Evolutionary conservation across 2,113 vertebrate species (phyloP), one percentile per base, ranked within the genome.

Genomic region (Eira barbara): DNA sequence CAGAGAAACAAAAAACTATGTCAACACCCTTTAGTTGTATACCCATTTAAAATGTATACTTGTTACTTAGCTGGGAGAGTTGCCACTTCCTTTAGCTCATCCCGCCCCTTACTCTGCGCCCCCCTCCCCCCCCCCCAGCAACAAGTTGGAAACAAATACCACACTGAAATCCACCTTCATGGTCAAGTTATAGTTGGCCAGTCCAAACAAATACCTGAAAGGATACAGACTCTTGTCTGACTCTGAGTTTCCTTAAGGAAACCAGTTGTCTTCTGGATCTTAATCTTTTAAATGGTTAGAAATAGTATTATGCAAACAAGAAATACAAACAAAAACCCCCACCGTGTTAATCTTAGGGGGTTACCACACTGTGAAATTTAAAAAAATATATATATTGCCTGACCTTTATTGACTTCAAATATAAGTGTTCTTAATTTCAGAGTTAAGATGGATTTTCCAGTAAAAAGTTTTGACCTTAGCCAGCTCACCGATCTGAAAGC

Each of bases 81-180:
- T 92, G 71, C 9, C 7, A 45, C 6, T 69, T 45, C 55, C 5
- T 86, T 80, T 87, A 36, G 25, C 20, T 57, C 23, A 63, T 11
- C 0, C 1, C 17, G n/a, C n/a, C 0, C 20, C 39, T 45, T 6
- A 45, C 42, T 6, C 45, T 15, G 9, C 49, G 4, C 4, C 49
- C 49, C 15, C 4, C 49, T 0, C 4, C 17, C 0, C 13, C 0
- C 27, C 69, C 67, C 76, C 3, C 34, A 14, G 25, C 8, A 84
- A 67, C n/a, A 84, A 71, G 14, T 8, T 52, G 11, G 12, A 87
- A 81, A 76, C 1, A 57, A 42, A 29, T 81, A 85, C 18, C 29
- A 79, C 5, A 17, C 12, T 17, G 14, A 34, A 76, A 11, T 89
- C 11, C 25, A 6, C n/a, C 7, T 25, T 5, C 27, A 76, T 9